phyloP scores from a whole-genome alignment of 2,113 vertebrate species.

The Ctenodactylus gundi region DNA sequence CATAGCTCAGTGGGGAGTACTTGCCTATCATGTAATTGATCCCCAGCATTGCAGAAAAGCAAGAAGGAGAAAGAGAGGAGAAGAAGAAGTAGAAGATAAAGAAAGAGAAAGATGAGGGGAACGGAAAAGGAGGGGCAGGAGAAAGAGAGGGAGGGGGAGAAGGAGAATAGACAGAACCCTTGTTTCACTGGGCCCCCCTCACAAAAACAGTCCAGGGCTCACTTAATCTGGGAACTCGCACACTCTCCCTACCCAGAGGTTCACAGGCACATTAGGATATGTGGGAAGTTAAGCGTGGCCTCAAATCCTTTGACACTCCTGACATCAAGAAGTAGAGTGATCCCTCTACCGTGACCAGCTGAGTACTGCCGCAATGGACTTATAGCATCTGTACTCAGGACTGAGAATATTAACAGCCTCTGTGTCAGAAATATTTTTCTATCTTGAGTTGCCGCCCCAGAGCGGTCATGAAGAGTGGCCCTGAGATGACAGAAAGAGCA shows the following conservation, averaged over 20 bases:
- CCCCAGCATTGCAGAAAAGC: not conserved
- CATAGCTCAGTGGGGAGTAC: not conserved
- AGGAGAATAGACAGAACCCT: not conserved
- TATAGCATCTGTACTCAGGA: not conserved
- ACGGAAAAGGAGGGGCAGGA: not conserved
- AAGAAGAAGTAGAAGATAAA: not conserved
- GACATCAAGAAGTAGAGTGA: not conserved
- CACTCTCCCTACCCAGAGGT: not conserved
- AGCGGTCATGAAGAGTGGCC: not conserved
- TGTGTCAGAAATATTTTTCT: not conserved
- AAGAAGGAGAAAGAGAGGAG: not conserved
- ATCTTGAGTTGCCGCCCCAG: not conserved
- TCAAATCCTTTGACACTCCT: not conserved
- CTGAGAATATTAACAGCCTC: not conserved
- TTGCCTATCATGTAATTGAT: not conserved
- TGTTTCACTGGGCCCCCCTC: not conserved
- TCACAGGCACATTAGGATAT: not conserved
- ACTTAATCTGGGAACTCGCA: no score
- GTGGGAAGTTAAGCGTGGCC: not conserved
- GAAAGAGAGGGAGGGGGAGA: not conserved
- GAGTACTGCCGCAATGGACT: not conserved
- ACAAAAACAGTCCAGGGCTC: not conserved
- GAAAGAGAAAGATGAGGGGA: not conserved
- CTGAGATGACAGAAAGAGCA: not conserved
- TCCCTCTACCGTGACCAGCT: not conserved